These are phyloP conservation scores for Antheraea yamamai DNA, from an alignment of 2,888 invertebrate species.

Conservation along the genomic window DNA sequence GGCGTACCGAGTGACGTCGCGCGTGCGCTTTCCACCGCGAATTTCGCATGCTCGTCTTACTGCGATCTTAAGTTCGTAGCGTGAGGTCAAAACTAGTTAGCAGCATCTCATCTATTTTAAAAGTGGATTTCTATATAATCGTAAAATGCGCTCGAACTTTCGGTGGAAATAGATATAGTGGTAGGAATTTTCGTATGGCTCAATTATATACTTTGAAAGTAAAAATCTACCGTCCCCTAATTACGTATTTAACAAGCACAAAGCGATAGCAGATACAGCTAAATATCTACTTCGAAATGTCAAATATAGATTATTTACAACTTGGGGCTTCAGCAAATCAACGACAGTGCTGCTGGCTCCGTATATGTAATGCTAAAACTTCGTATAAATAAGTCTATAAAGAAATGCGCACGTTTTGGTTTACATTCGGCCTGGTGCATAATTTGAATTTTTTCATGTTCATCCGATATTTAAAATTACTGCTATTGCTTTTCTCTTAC, in stretches of 20 bases:
- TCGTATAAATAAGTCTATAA: too few relatives aligned
- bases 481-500: too few relatives aligned
- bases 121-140: neutral
- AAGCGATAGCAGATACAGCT: too few relatives aligned
- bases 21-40: constrained; percentile 65
- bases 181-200: neutral
- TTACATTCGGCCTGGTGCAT: too few relatives aligned
- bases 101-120: constrained; percentile 1
- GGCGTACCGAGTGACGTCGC: constrained; percentile 70
- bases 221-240: neutral
- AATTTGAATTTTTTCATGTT: too few relatives aligned
- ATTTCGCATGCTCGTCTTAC: constrained; percentile 36
- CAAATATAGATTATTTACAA: too few relatives aligned
- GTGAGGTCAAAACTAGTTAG: constrained; percentile 34
- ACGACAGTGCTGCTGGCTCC: neutral
- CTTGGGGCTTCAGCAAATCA: too few relatives aligned
- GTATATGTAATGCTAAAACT: neutral
- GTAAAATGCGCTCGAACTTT: neutral
- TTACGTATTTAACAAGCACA: too few relatives aligned
- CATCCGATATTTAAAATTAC: too few relatives aligned
- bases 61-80: constrained; percentile 41
- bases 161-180: neutral
- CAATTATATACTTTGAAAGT: neutral
- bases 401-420: too few relatives aligned
- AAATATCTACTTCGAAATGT: too few relatives aligned